phyloP scores from a whole-genome alignment of 2,888 invertebrate species.

The Agelastica alni region DNA sequence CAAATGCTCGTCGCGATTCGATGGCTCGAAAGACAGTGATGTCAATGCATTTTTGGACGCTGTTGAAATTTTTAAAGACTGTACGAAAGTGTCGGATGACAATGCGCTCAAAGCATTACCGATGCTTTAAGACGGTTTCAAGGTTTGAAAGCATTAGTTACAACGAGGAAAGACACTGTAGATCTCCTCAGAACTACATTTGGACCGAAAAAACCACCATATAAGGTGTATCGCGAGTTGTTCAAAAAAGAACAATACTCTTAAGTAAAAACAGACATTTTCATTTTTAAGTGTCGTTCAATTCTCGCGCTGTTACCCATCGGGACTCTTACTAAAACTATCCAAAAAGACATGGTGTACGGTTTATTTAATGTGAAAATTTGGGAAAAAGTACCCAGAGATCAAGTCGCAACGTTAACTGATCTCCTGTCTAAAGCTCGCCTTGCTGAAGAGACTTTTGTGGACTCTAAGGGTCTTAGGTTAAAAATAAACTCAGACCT shows the following conservation, averaged over 20 bases:
- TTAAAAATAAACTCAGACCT: too few relatives aligned
- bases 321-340: neutral
- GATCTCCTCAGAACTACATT: neutral
- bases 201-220: neutral
- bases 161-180: neutral
- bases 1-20: constrained; percentile 1
- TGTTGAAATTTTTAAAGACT: constrained; percentile 1
- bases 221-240: neutral
- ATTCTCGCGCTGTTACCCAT: constrained; percentile 12
- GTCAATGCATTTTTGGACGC: constrained; percentile 1
- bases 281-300: too few relatives aligned
- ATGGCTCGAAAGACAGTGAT: neutral
- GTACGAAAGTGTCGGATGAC: neutral
- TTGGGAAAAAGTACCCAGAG: constrained; percentile 21
- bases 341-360: constrained; percentile 26
- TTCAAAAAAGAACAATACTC: neutral
- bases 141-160: neutral
- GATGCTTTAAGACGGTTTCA: constrained; percentile 2
- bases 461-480: too few relatives aligned
- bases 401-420: neutral
- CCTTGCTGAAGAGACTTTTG: too few relatives aligned
- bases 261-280: neutral
- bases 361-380: constrained; percentile 18
- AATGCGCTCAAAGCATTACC: constrained; percentile 10
- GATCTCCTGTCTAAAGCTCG: too few relatives aligned